These are phyloP conservation scores for Euspilapteryx auroguttella DNA, from an alignment of 2,888 invertebrate genomes.

Conservation along the genomic window DNA sequence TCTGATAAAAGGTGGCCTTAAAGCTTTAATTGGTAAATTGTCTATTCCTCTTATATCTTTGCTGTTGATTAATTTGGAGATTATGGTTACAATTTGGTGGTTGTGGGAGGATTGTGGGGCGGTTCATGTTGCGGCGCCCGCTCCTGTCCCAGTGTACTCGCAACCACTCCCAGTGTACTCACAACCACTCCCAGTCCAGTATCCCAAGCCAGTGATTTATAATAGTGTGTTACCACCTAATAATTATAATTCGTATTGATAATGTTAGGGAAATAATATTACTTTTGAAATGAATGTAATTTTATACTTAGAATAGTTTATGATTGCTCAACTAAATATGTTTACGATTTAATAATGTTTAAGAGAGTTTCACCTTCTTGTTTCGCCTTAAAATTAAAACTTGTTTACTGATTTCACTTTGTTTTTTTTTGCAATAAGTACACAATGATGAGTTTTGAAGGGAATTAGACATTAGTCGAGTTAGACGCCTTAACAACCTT, in stretches of 20 bases:
- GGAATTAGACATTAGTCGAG: too few relatives aligned
- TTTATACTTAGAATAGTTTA: too few relatives aligned
- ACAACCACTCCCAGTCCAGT: slow-evolving; percentile 10
- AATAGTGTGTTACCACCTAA: slow-evolving; percentile 5
- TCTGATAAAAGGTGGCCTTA: slow-evolving; percentile 31
- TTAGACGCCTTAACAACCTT: too few relatives aligned
- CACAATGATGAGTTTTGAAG: too few relatives aligned
- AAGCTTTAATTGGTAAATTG: slow-evolving; percentile 36
- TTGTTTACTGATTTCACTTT: too few relatives aligned
- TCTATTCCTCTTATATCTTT: slow-evolving; percentile 39
- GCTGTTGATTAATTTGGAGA: slow-evolving; percentile 39
- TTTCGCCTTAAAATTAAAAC: too few relatives aligned
- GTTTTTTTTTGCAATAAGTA: too few relatives aligned
- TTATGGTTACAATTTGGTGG: slow-evolving; percentile 48
- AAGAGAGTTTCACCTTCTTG: too few relatives aligned
- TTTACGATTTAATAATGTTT: too few relatives aligned
- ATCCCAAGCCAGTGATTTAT: slow-evolving; percentile 16
- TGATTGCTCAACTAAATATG: too few relatives aligned
- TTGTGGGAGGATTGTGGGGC: slow-evolving; percentile 47
- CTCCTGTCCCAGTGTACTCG: slow-evolving; percentile 7
- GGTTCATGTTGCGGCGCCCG: slow-evolving; percentile 8
- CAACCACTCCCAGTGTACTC: slow-evolving; percentile 8
- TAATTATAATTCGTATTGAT: slow-evolving; percentile 18
- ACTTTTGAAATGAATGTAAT: too few relatives aligned
- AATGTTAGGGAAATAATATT: too few relatives aligned